Evolutionary conservation across 2,113 vertebrate genomes (phyloP).

Genomic region (Tychaedon coryphoeus): DNA sequence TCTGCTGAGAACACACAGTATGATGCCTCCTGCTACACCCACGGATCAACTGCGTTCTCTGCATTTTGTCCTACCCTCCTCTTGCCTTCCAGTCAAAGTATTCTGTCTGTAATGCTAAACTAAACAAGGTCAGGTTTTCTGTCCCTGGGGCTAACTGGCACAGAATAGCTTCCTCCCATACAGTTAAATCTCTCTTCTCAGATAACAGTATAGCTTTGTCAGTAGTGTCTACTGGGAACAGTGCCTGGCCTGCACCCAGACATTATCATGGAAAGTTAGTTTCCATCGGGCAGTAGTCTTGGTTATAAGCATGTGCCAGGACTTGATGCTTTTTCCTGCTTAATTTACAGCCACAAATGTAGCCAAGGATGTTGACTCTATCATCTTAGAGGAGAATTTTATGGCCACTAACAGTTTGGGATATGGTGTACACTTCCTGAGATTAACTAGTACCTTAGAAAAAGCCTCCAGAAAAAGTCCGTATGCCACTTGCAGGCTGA

Average conservation of each 20-base stretch:
- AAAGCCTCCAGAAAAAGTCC: not conserved
- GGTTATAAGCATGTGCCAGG: not conserved
- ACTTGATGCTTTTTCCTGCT: not conserved
- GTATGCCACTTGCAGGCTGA: not conserved
- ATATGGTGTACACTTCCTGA: not conserved
- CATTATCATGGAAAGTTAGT: not conserved
- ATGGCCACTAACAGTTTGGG: not conserved
- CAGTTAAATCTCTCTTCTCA: not conserved
- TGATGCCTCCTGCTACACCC: not conserved
- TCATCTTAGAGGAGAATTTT: not conserved
- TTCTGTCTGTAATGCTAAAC: not conserved
- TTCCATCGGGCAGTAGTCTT: not conserved
- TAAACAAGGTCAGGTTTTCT: conserved; percentile 39
- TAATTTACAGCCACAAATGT: not conserved
- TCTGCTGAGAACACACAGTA: not conserved
- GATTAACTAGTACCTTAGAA: not conserved
- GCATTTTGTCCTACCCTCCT: not conserved
- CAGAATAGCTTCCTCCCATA: conserved; percentile 6
- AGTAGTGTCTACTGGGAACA: conserved; percentile 1
- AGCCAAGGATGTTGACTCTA: not conserved
- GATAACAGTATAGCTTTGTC: conserved; percentile 57
- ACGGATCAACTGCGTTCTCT: rapidly evolving
- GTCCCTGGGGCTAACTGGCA: conserved; percentile 38
- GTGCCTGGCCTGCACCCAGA: conserved; percentile 12
- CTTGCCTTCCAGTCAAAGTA: not conserved